A percentile compares a stretch with the other conserved stretches of the same genome.
Conservation (phyloP, 1,140 invertebrate species). For the Geopemphigus sp. region DNA sequence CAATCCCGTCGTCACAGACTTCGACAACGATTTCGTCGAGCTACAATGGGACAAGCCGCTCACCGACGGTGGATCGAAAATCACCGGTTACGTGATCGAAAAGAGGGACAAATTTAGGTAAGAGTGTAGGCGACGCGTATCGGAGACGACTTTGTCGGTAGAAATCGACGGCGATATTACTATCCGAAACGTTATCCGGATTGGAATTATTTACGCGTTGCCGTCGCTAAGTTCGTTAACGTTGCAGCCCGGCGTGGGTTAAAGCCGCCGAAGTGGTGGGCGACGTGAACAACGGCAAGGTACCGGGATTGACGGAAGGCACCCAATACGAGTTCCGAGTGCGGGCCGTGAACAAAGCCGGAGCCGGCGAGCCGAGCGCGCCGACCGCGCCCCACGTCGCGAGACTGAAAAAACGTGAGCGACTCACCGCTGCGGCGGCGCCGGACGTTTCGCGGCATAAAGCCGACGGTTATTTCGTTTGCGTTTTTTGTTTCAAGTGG, state of each 20-base stretch:
- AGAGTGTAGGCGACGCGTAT: neutral
- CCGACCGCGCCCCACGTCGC: constrained; percentile 84
- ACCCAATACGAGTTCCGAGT: constrained; percentile 93
- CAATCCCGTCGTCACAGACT: constrained; percentile 84
- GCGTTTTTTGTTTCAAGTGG: too few species aligned
- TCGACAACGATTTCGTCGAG: constrained; percentile 90
- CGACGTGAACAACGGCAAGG: constrained; percentile 77
- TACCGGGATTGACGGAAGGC: constrained; percentile 86
- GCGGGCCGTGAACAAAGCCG: constrained; percentile 90
- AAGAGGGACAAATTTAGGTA: constrained; percentile 84
- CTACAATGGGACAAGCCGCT: constrained; percentile 88
- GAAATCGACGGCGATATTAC: too few species aligned
- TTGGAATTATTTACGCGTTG: too few species aligned
- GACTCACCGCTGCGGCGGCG: too few species aligned
- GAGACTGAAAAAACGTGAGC: constrained; percentile 80
- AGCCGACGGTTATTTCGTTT: too few species aligned
- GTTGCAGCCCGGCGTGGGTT: constrained; percentile 74
- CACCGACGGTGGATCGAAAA: constrained; percentile 82
- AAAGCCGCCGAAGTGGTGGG: constrained; percentile 81
- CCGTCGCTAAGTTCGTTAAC: too few species aligned
- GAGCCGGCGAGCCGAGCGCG: constrained; percentile 85
- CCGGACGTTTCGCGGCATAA: too few species aligned
- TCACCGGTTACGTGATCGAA: constrained; percentile 92
- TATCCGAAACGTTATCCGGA: too few species aligned
- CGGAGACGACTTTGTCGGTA: too few species aligned